phyloP scores from a whole-genome alignment of 2,113 vertebrate genomes.

The Myodes glareolus region DNA sequence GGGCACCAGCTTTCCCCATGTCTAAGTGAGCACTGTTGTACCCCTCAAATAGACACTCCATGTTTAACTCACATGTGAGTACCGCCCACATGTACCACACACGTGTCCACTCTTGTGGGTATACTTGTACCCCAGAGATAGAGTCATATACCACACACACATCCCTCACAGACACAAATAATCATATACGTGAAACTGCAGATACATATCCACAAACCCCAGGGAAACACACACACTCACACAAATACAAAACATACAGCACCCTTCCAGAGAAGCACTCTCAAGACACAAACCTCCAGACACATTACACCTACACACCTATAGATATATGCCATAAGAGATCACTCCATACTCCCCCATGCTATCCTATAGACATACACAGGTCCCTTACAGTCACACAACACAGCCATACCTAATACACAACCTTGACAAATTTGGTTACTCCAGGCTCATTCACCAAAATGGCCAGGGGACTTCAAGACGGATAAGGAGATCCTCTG shows the following conservation, averaged over 20 bases:
- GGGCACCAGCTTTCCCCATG: too few species aligned
- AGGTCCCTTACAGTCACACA: not conserved
- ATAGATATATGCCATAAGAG: not conserved
- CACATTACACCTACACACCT: not conserved
- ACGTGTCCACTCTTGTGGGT: not conserved
- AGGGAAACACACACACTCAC: not conserved
- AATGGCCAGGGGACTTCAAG: not conserved
- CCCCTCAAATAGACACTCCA: not conserved
- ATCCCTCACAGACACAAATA: not conserved
- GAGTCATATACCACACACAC: not conserved
- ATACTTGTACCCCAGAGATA: not conserved
- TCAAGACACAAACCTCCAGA: not conserved
- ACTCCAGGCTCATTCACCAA: not conserved
- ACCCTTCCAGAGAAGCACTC: not conserved
- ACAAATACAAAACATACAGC: not conserved
- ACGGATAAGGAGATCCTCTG: not conserved
- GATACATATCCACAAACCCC: not conserved
- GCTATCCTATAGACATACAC: not conserved
- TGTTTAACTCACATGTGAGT: not conserved
- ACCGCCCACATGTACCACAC: not conserved
- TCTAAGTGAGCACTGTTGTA: rapidly evolving
- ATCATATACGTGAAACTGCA: not conserved
- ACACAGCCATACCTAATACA: not conserved
- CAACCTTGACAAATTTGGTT: not conserved
- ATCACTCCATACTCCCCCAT: not conserved